These are phyloP conservation scores for Dermatemys mawii DNA, from an alignment of 2,113 vertebrate genomes.

Conservation along the genomic window DNA sequence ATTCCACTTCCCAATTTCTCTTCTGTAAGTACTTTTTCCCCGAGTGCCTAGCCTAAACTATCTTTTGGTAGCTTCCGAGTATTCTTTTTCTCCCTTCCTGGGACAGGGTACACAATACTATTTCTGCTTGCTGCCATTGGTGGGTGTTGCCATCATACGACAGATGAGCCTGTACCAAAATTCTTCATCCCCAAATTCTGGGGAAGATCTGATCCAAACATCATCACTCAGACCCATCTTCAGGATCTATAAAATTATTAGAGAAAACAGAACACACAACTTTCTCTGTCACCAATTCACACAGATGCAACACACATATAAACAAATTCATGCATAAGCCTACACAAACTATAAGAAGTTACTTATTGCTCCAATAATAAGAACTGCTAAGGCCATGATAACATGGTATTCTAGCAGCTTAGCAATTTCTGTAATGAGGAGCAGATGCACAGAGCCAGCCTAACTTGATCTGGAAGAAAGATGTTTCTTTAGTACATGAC, in stretches of 20 bases:
- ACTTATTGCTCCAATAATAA: slow-evolving; percentile 70
- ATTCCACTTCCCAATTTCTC: not conserved
- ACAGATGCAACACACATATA: not conserved
- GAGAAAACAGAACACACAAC: not conserved
- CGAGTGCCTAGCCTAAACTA: not conserved
- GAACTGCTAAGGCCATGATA: not conserved
- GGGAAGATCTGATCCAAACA: not conserved
- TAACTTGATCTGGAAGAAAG: slow-evolving; percentile 23
- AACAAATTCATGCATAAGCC: not conserved
- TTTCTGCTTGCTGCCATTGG: not conserved
- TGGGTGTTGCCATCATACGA: not conserved
- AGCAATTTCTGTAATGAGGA: slow-evolving; percentile 33
- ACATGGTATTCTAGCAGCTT: not conserved
- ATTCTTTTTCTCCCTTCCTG: not conserved
- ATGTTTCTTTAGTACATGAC: not conserved
- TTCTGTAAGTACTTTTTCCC: not conserved
- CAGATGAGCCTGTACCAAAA: rapidly evolving
- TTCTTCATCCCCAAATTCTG: not conserved
- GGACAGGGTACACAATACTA: not conserved
- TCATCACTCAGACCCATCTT: not conserved
- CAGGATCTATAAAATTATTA: not conserved
- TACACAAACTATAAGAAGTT: not conserved
- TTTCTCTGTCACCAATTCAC: not conserved
- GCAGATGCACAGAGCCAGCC: slow-evolving; percentile 37
- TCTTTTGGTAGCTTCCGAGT: not conserved